Conservation (phyloP, 1,140 invertebrate genomes). For the Harlomillsia oculata region DNA sequence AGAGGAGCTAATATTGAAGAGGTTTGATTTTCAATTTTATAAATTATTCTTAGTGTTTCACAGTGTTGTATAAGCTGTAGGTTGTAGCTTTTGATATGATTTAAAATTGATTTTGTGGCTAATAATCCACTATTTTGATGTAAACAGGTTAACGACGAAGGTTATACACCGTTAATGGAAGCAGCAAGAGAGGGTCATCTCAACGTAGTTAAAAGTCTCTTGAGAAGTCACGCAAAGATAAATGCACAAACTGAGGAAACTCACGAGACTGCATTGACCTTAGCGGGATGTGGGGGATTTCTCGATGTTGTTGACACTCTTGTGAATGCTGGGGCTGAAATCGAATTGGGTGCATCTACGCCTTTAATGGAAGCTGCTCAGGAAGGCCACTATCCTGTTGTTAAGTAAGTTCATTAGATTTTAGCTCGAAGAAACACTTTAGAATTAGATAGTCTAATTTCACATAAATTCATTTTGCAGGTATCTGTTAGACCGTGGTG, state of each 20-base stretch:
- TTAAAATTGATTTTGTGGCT: too few species aligned
- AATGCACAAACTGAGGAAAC: constrained; percentile 98
- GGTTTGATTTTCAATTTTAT: constrained; percentile 45
- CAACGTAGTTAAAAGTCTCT: constrained; percentile 89
- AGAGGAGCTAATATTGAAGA: constrained; percentile 97
- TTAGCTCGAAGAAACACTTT: too few species aligned
- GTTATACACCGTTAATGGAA: constrained; percentile 99
- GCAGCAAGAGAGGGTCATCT: constrained; percentile 96
- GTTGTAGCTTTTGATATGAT: too few species aligned
- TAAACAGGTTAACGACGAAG: constrained; percentile 77
- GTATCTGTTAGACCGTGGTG: constrained; percentile 69
- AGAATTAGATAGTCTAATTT: too few species aligned
- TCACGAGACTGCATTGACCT: constrained; percentile 91
- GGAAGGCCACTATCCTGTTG: constrained; percentile 90
- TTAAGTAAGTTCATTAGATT: constrained; percentile 48
- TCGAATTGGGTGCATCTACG: constrained; percentile 90
- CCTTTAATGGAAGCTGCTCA: constrained; percentile 97
- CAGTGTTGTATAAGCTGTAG: too few species aligned
- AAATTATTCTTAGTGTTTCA: neutral
- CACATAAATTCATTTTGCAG: too few species aligned
- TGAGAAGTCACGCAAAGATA: constrained; percentile 89
- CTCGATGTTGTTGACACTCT: constrained; percentile 95
- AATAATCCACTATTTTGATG: too few species aligned
- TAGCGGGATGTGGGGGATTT: constrained; percentile 95
- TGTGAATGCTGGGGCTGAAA: constrained; percentile 88